Percentiles rank a stretch among this genome's conserved stretches.
These are phyloP conservation scores for Scaptomyza cyrtandrae DNA, from an alignment of 2,888 invertebrate species.

Conservation along the genomic window DNA sequence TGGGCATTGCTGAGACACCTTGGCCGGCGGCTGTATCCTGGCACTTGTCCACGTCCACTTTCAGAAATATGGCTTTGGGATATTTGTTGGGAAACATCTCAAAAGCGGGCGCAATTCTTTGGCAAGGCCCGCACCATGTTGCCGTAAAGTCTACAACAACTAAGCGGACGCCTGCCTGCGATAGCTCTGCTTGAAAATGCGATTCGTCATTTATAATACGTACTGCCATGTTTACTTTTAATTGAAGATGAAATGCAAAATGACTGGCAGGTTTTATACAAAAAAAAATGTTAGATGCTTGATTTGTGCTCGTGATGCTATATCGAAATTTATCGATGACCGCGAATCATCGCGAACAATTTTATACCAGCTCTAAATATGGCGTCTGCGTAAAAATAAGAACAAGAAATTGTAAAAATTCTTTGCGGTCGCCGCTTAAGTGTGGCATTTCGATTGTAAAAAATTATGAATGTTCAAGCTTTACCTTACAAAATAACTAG, in stretches of 20 bases:
- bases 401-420: slow-evolving; percentile 55
- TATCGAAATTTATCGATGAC: slow-evolving; percentile 39
- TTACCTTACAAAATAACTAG: slow-evolving; percentile 44
- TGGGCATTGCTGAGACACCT: slow-evolving; percentile 98
- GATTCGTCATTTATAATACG: slow-evolving; percentile 85
- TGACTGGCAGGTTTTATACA: slow-evolving; percentile 60
- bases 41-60: slow-evolving; percentile 96
- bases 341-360: background rate
- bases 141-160: slow-evolving; percentile 98
- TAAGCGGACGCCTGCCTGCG: slow-evolving; percentile 93
- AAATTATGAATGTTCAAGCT: slow-evolving; percentile 39
- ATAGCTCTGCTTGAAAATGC: slow-evolving; percentile 93
- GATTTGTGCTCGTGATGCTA: slow-evolving; percentile 4
- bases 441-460: slow-evolving; percentile 33
- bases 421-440: slow-evolving; percentile 55
- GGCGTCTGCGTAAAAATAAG: slow-evolving; percentile 62
- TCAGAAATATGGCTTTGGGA: slow-evolving; percentile 94
- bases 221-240: slow-evolving; percentile 78
- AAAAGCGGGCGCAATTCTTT: slow-evolving; percentile 96
- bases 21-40: slow-evolving; percentile 94
- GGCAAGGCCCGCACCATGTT: slow-evolving; percentile 99
- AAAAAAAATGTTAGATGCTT: slow-evolving; percentile 30
- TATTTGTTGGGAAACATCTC: slow-evolving; percentile 95
- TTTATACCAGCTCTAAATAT: slow-evolving; percentile 52
- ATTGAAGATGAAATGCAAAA: slow-evolving; percentile 43